Base-by-base conservation (phyloP, 2,888 invertebrate genomes). In the Ochropleura plecta region DNA sequence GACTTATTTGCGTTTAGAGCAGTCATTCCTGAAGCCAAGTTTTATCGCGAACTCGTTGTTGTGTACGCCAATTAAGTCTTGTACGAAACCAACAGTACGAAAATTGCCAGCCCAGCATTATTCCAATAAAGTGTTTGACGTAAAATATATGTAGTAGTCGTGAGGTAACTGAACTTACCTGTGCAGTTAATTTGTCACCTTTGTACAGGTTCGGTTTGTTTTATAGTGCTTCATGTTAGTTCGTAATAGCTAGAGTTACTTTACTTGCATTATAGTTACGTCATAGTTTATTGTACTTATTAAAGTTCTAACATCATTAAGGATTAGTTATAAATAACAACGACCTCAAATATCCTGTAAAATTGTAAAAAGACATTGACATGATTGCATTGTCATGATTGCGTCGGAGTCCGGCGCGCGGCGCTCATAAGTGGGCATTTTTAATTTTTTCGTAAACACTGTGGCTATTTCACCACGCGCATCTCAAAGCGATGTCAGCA, bases 11-110 rank as follows among this genome's bases (percentile, higher is more conserved):
- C 57, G 49, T 70, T 85, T 48, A 70, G 72, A 70, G 72, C 64
- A 49, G 42, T 72, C 18, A 65, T 74, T 76, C 44, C 73, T 10
- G 30, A 48, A n/a, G 62, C 62, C 59, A 57, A 71, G 60, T 83
- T 81, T 81, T 68, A 75, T 80, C 44, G 14, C 10, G 4, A 46
- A 60, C n/a, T 60, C 40, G 18, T 78, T 68, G 53, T 55, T 49
- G 10, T 53, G n/a, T 40, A 44, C 20, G 5, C 51, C 42, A 65
- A 69, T 72, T 77, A 81, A 20, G 18, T 30, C 30, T 30, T 30
- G 30, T 40, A 72, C 76, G 30, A 68, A 16, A 30, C 46, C 14
- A 59, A 62, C 55, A n/a, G 20, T 49, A 44, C 18, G 10, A 49
- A 62, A 55, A 53, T 30, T 67, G 20, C n/a, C 67, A 72, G 42